Conservation (phyloP, 2,888 invertebrate genomes). For the Drosophila recens region DNA sequence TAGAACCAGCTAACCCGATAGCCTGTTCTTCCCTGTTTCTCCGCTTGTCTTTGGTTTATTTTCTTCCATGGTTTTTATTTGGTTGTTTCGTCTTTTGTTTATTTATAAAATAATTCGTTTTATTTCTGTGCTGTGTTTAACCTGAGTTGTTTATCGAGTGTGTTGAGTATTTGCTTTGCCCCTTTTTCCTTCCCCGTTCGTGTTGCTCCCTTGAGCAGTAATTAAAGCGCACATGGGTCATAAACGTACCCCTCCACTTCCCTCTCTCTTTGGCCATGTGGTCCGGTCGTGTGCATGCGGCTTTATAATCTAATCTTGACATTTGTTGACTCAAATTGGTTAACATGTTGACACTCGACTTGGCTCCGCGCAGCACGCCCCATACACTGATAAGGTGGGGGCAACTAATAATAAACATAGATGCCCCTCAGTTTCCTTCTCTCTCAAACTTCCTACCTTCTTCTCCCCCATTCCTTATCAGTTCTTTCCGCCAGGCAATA, state of each 20-base stretch:
- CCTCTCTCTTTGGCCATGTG: slow-evolving; percentile 22
- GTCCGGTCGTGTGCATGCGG: slow-evolving; percentile 43
- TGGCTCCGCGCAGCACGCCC: slow-evolving; percentile 22
- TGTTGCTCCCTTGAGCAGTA: slow-evolving; percentile 14
- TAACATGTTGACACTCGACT: slow-evolving; percentile 78
- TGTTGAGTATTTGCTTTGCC: slow-evolving; percentile 23
- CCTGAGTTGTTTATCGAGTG: slow-evolving; percentile 20
- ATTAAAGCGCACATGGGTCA: slow-evolving; percentile 34
- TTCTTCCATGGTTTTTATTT: slow-evolving; percentile 16
- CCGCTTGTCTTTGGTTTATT: slow-evolving; percentile 16
- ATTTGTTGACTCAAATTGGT: slow-evolving; percentile 80
- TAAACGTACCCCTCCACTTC: neutral
- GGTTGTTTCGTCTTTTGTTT: slow-evolving; percentile 23
- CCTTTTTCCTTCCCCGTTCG: neutral
- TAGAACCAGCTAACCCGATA: slow-evolving; percentile 35
- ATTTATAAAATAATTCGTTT: slow-evolving; percentile 52
- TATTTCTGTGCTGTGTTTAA: slow-evolving; percentile 22
- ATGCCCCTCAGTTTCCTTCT: neutral
- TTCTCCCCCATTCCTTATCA: slow-evolving; percentile 30
- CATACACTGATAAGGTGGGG: slow-evolving; percentile 37
- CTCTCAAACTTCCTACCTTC: neutral
- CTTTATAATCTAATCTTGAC: slow-evolving; percentile 68
- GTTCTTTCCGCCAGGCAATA: slow-evolving; percentile 28
- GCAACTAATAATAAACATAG: slow-evolving; percentile 42
- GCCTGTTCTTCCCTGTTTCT: slow-evolving; percentile 30